Conservation (phyloP, 2,113 vertebrate genomes). For the Hassar affinis region DNA sequence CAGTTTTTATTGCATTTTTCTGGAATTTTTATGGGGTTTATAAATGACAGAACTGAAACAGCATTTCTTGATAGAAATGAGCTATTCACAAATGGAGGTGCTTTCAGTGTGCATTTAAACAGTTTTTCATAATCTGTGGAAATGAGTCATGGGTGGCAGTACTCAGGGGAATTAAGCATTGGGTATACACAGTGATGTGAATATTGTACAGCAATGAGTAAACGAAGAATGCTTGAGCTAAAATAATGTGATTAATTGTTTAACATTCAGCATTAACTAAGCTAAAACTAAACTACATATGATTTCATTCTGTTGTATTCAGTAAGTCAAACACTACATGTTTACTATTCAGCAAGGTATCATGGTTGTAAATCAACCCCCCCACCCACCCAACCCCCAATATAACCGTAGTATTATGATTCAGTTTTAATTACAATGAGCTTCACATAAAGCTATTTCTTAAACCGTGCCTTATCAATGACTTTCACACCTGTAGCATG, state of each 20-base stretch:
- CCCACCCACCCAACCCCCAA: neutral
- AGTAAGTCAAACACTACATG: neutral
- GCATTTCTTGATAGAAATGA: neutral
- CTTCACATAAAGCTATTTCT: neutral
- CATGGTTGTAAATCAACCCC: neutral
- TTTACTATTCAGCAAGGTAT: neutral
- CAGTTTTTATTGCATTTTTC: too few relatives aligned
- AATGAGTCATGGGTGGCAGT: neutral
- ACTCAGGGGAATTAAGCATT: neutral
- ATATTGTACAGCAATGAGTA: neutral
- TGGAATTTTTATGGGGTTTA: too few relatives aligned
- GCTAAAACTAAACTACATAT: neutral
- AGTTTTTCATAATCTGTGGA: neutral
- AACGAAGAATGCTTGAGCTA: neutral
- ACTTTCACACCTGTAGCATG: neutral
- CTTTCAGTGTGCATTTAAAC: constrained; percentile 1
- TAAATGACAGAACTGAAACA: neutral
- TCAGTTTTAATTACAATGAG: neutral
- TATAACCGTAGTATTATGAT: neutral
- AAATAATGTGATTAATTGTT: neutral
- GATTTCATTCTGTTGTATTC: neutral
- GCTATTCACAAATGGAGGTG: neutral
- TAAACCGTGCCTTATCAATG: neutral
- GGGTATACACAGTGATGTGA: neutral
- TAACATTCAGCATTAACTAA: neutral